Evolutionary conservation across 2,888 invertebrate species (phyloP).

Genomic region (Tortricodes alternella): DNA sequence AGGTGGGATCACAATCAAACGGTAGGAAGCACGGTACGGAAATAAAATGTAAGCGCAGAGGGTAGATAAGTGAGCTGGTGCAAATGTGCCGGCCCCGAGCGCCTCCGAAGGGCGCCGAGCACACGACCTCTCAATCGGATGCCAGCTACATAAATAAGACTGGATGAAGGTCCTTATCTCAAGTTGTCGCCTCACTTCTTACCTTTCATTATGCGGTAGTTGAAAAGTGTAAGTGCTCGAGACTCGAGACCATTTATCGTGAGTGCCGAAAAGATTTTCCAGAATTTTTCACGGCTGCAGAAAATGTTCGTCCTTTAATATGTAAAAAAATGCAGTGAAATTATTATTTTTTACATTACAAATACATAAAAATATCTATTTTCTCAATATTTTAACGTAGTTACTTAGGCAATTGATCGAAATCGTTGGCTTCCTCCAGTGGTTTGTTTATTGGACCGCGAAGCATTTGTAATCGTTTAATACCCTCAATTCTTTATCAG

Average conservation of each 20-base stretch:
- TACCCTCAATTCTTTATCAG: constrained; percentile 83
- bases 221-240: constrained; percentile 40
- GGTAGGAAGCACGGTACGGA: constrained; percentile 67
- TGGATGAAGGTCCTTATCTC: constrained; percentile 73
- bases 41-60: constrained; percentile 73
- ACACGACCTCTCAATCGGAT: constrained; percentile 74
- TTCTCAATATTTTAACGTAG: constrained; percentile 30
- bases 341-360: no score
- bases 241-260: constrained; percentile 18
- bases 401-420: constrained; percentile 67
- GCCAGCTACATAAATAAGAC: constrained; percentile 78
- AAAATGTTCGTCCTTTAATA: no score
- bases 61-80: constrained; percentile 74
- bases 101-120: constrained; percentile 16
- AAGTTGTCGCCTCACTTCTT: constrained; percentile 58
- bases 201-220: constrained; percentile 53
- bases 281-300: no score
- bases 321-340: no score
- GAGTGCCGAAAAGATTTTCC: constrained; percentile 18
- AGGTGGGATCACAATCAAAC: constrained; percentile 55
- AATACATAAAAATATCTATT: neutral
- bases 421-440: constrained; percentile 63
- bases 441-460: constrained; percentile 80
- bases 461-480: constrained; percentile 84
- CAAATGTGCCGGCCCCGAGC: constrained; percentile 56